Evolutionary conservation across 2,888 invertebrate species (phyloP).

Genomic region (Ceraclea dissimilis): DNA sequence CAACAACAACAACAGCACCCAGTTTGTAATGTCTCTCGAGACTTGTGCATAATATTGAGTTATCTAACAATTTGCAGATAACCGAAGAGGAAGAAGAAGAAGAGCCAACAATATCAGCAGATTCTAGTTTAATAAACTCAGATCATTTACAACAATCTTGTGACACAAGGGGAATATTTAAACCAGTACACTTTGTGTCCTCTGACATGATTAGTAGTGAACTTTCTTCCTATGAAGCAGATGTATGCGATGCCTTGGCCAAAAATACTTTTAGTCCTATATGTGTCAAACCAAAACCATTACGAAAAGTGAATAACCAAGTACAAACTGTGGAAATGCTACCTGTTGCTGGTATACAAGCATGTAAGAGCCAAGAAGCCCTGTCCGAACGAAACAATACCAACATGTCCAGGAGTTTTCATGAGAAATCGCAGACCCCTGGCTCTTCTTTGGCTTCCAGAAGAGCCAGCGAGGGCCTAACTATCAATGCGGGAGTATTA

Average conservation of each 20-base stretch:
- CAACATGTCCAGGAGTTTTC: conserved; percentile 36
- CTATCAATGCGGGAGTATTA: background rate
- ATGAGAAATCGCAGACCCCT: conserved; percentile 32
- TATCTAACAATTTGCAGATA: conserved; percentile 32
- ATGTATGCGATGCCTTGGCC: conserved; percentile 27
- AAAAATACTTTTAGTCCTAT: conserved; percentile 20
- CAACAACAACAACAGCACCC: too few relatives aligned
- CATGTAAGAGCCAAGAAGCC: too few relatives aligned
- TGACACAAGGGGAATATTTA: background rate
- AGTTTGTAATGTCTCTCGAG: too few relatives aligned
- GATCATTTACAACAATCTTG: conserved; percentile 28
- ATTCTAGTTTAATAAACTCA: conserved; percentile 38
- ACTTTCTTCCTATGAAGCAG: conserved; percentile 27
- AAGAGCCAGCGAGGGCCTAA: conserved; percentile 22
- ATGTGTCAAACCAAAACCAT: conserved; percentile 19
- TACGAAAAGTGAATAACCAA: conserved; percentile 9
- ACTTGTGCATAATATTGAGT: too few relatives aligned
- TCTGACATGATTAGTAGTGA: conserved; percentile 15
- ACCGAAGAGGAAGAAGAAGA: conserved; percentile 50
- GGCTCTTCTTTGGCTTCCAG: conserved; percentile 21
- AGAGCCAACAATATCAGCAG: conserved; percentile 49
- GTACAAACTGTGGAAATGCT: background rate
- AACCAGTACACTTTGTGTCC: background rate
- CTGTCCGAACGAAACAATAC: too few relatives aligned
- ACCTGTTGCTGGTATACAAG: too few relatives aligned